Evolutionary conservation across 1,140 invertebrate genomes (phyloP).

Genomic region (Oncopodura yosiiana): DNA sequence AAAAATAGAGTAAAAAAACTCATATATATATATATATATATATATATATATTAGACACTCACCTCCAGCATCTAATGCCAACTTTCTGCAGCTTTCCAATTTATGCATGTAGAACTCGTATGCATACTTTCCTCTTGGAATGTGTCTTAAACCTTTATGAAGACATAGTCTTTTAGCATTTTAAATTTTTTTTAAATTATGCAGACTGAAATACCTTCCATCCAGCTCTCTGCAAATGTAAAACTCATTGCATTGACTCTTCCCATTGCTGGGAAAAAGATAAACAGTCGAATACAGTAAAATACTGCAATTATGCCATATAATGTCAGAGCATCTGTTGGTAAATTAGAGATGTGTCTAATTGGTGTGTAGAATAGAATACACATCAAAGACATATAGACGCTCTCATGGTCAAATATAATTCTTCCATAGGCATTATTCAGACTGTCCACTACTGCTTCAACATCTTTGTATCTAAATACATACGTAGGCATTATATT

Average conservation of each 20-base stretch:
- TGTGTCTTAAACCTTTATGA: slow-evolving; percentile 16
- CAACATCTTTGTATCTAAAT: slow-evolving; percentile 33
- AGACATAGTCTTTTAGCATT: neutral
- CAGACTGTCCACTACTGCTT: slow-evolving; percentile 28
- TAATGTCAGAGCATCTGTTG: slow-evolving; percentile 14
- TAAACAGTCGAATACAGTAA: slow-evolving; percentile 31
- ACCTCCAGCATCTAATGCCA: slow-evolving; percentile 31
- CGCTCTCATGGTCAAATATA: slow-evolving; percentile 26
- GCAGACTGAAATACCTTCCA: slow-evolving; percentile 25
- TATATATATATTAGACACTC: neutral
- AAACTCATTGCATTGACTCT: slow-evolving; percentile 18
- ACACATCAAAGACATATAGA: slow-evolving; percentile 34
- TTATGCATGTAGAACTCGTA: slow-evolving; percentile 35
- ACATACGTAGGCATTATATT: too few relatives aligned
- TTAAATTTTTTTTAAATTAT: neutral
- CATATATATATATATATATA: neutral
- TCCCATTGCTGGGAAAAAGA: slow-evolving; percentile 33
- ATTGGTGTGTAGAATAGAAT: slow-evolving; percentile 35
- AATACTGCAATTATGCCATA: slow-evolving; percentile 25
- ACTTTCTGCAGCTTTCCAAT: slow-evolving; percentile 30
- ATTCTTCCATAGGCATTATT: slow-evolving; percentile 23
- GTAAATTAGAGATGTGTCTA: slow-evolving; percentile 19
- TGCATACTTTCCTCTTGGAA: slow-evolving; percentile 31
- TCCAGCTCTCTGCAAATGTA: slow-evolving; percentile 31
- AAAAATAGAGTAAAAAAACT: too few relatives aligned